phyloP scores from a whole-genome alignment of 2,113 vertebrate genomes.

The Ia io region DNA sequence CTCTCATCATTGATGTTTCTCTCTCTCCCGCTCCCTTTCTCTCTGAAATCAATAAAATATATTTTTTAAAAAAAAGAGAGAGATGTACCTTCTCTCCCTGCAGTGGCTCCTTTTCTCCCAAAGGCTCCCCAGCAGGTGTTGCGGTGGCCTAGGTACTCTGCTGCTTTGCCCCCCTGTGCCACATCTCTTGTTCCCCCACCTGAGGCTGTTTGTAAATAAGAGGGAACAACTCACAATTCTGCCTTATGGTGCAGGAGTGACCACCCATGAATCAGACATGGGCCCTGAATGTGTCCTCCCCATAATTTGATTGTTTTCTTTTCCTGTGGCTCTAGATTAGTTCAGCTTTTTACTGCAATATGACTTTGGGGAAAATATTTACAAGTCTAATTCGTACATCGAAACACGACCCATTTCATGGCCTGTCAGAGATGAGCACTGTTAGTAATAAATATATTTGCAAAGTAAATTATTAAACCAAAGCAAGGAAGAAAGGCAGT shows the following conservation, averaged over 20 bases:
- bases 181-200: background rate
- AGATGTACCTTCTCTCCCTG: background rate
- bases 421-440: background rate
- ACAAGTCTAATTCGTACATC: conserved; percentile 3
- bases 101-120: background rate
- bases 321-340: background rate
- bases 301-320: background rate
- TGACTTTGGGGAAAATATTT: background rate
- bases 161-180: background rate
- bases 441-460: conserved; percentile 28
- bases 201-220: background rate
- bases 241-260: background rate
- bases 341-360: conserved; percentile 12
- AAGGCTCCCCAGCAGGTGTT: background rate
- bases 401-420: conserved; percentile 1
- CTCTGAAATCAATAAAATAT: too few relatives aligned
- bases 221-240: background rate
- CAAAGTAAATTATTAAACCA: background rate
- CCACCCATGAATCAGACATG: background rate
- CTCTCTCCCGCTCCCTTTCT: too few relatives aligned
- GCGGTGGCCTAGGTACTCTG: background rate
- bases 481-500: background rate
- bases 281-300: background rate
- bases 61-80: background rate
- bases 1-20: too few relatives aligned